A percentile compares a stretch with the other conserved stretches of the same genome.
Conservation (phyloP, 2,888 invertebrate genomes). For the Ernsta delagoae region DNA sequence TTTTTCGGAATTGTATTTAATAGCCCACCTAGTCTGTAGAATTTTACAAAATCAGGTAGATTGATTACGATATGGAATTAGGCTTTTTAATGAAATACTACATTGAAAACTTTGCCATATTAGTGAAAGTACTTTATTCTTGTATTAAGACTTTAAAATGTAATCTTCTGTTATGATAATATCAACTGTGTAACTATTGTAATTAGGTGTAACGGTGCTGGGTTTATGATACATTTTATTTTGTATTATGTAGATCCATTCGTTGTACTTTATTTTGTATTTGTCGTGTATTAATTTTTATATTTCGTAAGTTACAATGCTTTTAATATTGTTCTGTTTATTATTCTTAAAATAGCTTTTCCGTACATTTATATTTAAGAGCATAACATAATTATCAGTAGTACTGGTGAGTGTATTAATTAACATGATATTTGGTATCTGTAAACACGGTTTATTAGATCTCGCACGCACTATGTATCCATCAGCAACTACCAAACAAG, state of each 20-base stretch:
- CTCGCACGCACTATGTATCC: conserved; percentile 43
- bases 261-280: conserved; percentile 74
- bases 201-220: conserved; percentile 82
- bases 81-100: conserved; percentile 74
- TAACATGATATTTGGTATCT: conserved; percentile 15
- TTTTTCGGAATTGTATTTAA: conserved; percentile 47
- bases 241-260: conserved; percentile 78
- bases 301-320: conserved; percentile 65
- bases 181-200: conserved; percentile 78
- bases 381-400: conserved; percentile 41
- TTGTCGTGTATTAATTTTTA: conserved; percentile 72
- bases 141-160: conserved; percentile 70
- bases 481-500: conserved; percentile 40
- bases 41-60: conserved; percentile 69
- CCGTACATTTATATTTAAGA: conserved; percentile 48
- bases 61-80: conserved; percentile 69
- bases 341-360: conserved; percentile 58
- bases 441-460: conserved; percentile 36
- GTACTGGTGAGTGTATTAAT: conserved; percentile 41
- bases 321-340: conserved; percentile 77
- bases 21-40: conserved; percentile 83
- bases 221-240: conserved; percentile 77
- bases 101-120: conserved; percentile 85
- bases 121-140: conserved; percentile 82
- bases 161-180: conserved; percentile 69